Percentiles rank a stretch among this genome's conserved stretches.
These are phyloP conservation scores for Lagopus leucura DNA, from an alignment of 2,113 vertebrate genomes.

Conservation along the genomic window DNA sequence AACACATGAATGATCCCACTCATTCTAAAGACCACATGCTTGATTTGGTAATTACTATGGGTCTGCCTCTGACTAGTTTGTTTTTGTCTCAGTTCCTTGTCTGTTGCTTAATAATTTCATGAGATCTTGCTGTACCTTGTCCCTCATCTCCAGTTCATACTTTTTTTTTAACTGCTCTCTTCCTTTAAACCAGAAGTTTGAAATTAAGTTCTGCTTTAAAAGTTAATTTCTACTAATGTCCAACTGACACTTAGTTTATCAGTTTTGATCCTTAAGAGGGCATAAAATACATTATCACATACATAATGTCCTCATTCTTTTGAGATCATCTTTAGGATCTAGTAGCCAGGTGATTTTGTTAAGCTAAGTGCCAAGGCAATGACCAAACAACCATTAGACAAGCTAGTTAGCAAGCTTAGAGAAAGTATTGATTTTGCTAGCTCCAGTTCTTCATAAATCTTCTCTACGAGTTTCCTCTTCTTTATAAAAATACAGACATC, in stretches of 20 bases:
- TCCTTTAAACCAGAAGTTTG: slow-evolving; percentile 2
- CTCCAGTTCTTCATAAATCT: neutral
- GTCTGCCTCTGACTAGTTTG: slow-evolving; percentile 69
- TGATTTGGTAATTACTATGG: slow-evolving; percentile 79
- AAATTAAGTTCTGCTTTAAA: neutral
- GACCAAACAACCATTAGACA: neutral
- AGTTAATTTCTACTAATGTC: neutral
- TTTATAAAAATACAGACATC: neutral
- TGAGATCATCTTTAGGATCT: neutral
- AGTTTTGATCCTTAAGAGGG: neutral
- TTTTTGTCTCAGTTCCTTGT: slow-evolving; percentile 68
- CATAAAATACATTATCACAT: neutral
- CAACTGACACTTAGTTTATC: neutral
- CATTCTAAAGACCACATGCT: slow-evolving; percentile 76
- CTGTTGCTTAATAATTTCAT: slow-evolving; percentile 71
- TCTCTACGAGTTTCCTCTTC: neutral
- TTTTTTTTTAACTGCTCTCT: neutral
- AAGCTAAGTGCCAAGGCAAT: neutral
- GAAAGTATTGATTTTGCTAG: neutral
- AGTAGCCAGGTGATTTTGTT: neutral
- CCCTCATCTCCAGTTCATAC: slow-evolving; percentile 31
- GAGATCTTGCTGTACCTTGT: slow-evolving; percentile 55
- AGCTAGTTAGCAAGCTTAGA: neutral
- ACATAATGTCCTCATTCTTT: neutral
- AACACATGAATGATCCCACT: slow-evolving; percentile 73